Evolutionary conservation across 1,140 invertebrate species (phyloP), one percentile per base, ranked within the genome.

Genomic region (Homarus americanus): DNA sequence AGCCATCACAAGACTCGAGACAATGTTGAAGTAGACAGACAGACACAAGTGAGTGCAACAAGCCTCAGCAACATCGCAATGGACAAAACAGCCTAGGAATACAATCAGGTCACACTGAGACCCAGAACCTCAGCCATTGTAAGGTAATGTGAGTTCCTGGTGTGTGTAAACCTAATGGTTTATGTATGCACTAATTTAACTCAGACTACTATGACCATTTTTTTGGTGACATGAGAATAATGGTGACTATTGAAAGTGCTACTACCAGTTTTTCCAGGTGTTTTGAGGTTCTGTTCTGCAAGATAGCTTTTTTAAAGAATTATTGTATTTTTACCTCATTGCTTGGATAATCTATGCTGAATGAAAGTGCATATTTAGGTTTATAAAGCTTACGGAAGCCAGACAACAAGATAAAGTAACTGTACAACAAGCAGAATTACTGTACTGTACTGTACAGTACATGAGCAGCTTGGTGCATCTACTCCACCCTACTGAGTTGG

Each of bases 1-100:
- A 76, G 69, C 88, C 80, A 66, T 90, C 80, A 90, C 88, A 83
- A 90, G 88, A 90, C 88, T 90, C 88, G 80, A 90, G 88, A 90
- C 88, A 83, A 76, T 66, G 75, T 87, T 87, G 86, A 89, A 58
- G 88, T 90, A 83, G 88, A 90, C 88, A 66, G 88, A 83, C 82
- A 76, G 88, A 90, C 88, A 90, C 49, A 41, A 69, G 44, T 87
- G 86, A 79, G 86, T 87, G 86, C 76, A 34, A 79, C 75, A 80
- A 41, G 69, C 58, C 76, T 76, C 75, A 76, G 88, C 80, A 34
- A 49, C 88, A 75, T 76, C 38, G 82, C 69, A 41, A 58, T 66
- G 88, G 88, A 90, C 88, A 83, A 49, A 84, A 32, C 82, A 36
- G 34, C 83, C 72, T 73, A 75, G 34, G 10, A 73, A 85, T 34